Base-by-base conservation (phyloP, 2,113 vertebrate genomes). In the Argyrosomus japonicus region DNA sequence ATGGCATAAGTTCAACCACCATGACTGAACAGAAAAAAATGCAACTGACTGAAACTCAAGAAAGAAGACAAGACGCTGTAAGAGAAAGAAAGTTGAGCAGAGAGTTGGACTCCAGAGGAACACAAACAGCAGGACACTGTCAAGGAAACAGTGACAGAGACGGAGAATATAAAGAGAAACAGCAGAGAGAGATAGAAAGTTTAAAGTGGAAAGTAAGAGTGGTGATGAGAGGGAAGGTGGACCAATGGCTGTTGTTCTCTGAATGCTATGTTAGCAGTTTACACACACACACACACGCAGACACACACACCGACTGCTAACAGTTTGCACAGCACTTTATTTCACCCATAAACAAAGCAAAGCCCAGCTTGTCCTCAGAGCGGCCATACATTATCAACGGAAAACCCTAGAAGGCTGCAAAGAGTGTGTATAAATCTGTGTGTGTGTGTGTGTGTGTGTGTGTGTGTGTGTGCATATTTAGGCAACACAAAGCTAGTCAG, bases 181-280 rank as follows among this genome's bases (percentile, higher is more conserved):
- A 47, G 43, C 36, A 1, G 36, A 19, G 5, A 67, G 23, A 54
- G 57, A 68, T 13, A 2, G 14, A 25, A 14, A 36, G 45, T 1
- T 6, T 53, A 53, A 6, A 61, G 29, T 19, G 27, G 69, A 50
- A n/a, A 64, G 14, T 54, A 56, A 79, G 72, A 71, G 12, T 14
- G 47, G 6, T 72, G 54, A 56, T 40, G 3, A 58, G 58, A 36
- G 58, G 48, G 60, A 75, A 21, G 74, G 65, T 6, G 14, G 78
- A 63, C 82, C 88, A 92, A 91, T 89, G 87, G 88, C 54, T 74
- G 69, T 70, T 88, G 69, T 68, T 84, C 81, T 90, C 67, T 74
- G 62, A 79, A 81, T 92, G 91, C 92, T 89, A 89, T 83, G 87
- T 87, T 93, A 88, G 87, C 82, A 93, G 85, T 88, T 93, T 88